phyloP scores from a whole-genome alignment of 2,888 invertebrate species.

The Parnassius mnemosyne region DNA sequence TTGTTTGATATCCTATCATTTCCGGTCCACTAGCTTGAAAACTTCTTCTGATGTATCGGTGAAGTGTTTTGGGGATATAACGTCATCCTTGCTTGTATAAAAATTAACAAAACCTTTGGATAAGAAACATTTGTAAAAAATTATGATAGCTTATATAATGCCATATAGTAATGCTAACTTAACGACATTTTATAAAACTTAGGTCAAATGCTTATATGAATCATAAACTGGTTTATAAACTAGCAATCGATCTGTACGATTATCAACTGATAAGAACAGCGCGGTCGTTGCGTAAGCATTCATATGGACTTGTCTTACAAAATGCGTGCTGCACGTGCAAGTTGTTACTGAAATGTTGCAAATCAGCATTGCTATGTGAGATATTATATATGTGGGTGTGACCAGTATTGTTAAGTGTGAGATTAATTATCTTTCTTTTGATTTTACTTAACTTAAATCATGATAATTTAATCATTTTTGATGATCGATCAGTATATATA shows the following conservation, averaged over 20 bases:
- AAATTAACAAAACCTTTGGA: too few relatives aligned
- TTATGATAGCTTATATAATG: too few relatives aligned
- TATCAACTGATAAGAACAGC: conserved; percentile 14
- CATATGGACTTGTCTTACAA: conserved; percentile 12
- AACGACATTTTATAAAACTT: too few relatives aligned
- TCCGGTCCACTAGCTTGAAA: too few relatives aligned
- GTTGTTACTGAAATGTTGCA: conserved; percentile 45
- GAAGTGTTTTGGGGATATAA: too few relatives aligned
- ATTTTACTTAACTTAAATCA: conserved; percentile 1
- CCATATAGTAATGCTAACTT: too few relatives aligned
- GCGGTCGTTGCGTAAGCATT: conserved; percentile 11
- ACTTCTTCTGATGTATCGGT: too few relatives aligned
- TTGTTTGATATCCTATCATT: too few relatives aligned
- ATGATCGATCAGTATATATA: too few relatives aligned
- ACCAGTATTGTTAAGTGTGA: conserved; percentile 35
- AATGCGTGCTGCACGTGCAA: conserved; percentile 32
- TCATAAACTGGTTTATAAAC: conserved; percentile 11
- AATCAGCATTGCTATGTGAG: conserved; percentile 43
- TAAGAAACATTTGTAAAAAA: too few relatives aligned
- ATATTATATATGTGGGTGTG: conserved; percentile 43
- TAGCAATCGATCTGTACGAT: conserved; percentile 1
- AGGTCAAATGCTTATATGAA: too few relatives aligned
- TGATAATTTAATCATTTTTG: neutral
- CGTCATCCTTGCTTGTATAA: too few relatives aligned
- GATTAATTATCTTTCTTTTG: conserved; percentile 15